These are phyloP conservation scores for Mesopsocus fuscifrons DNA, from an alignment of 2,888 invertebrate species.

Conservation along the genomic window DNA sequence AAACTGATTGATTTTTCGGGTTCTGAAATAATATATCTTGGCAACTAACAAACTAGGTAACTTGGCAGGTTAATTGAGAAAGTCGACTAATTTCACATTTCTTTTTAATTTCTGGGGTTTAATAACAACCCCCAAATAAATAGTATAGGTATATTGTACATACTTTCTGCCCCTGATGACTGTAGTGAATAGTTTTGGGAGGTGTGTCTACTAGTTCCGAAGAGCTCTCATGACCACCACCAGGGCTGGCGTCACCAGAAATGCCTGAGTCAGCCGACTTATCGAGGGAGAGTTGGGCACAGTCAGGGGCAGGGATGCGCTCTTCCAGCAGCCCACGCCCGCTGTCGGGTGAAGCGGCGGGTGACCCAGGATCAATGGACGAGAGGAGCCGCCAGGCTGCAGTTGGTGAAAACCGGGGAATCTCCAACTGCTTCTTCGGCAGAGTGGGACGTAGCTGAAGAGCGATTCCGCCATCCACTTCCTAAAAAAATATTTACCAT, in stretches of 20 bases:
- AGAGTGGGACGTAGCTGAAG: conserved; percentile 56
- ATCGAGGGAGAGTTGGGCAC: conserved; percentile 26
- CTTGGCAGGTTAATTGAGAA: too few relatives aligned
- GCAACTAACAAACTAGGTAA: too few relatives aligned
- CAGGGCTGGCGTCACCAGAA: conserved; percentile 52
- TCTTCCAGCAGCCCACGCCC: conserved; percentile 30
- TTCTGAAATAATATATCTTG: too few relatives aligned
- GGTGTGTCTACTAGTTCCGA: conserved; percentile 10
- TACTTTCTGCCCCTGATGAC: not conserved
- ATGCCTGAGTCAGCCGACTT: conserved; percentile 73
- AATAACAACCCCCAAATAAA: too few relatives aligned
- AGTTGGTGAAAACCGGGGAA: conserved; percentile 64
- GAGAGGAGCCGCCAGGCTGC: conserved; percentile 65
- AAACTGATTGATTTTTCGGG: too few relatives aligned
- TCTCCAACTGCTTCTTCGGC: conserved; percentile 56
- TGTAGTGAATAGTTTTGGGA: not conserved
- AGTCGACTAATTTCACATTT: too few relatives aligned
- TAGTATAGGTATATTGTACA: too few relatives aligned
- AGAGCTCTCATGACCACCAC: conserved; percentile 23
- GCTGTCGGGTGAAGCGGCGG: conserved; percentile 17
- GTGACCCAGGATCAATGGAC: conserved; percentile 22
- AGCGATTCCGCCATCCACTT: conserved; percentile 32
- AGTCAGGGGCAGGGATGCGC: conserved; percentile 23
- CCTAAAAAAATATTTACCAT: not conserved
- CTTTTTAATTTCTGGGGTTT: too few relatives aligned